Base-by-base conservation (phyloP, 2,888 invertebrate genomes). In the Elmis aenea region DNA sequence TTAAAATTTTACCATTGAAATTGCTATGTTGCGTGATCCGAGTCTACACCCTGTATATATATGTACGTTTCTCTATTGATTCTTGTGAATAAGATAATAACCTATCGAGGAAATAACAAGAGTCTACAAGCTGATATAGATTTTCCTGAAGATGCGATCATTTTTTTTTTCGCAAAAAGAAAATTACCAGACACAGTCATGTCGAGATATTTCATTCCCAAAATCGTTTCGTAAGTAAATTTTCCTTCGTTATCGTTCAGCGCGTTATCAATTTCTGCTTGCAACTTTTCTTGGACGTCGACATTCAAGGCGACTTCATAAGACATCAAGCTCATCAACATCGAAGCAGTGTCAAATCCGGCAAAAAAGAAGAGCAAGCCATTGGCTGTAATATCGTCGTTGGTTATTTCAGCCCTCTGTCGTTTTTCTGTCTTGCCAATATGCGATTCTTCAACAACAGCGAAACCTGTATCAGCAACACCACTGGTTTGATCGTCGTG, bases 271-370 rank as follows among this genome's bases (percentile, higher is more conserved):
- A 81, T 73, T 62, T 81, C 80, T 24, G 69, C 50, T 1, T 66
- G 66, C 1, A 81, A 59, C 31, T 58, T 70, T 2, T 71, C 65
- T 55, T 81, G 81, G 0, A 76, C 58, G 0, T 79, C 76, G 11
- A 72, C 70, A 59, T 80, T 71, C 2, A 72, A 31, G 14, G 76
- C 76, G 13, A 81, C 52, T 55, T 80, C 79, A 24, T 77, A 69
- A 0, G 75, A 58, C 0, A 72, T 52, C 40, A 79, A 77, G 1
- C 66, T 67, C 52, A 73, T 62, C 2, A 66, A 52, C 34, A 67
- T 66, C 0, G 73, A 67, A 0, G 68, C 66, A 1, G 71, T 65
- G 28, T 74, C 73, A 42, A 70, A 73, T 2, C 74, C 75, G 12
- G 70, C 74, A 2, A 73, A 56, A 57, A 72, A 72, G 61, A 74